Evolutionary conservation across 2,797 vertebrate species (phyloP), one percentile per base, ranked within the genome.

Genomic region (Selene dorsalis): DNA sequence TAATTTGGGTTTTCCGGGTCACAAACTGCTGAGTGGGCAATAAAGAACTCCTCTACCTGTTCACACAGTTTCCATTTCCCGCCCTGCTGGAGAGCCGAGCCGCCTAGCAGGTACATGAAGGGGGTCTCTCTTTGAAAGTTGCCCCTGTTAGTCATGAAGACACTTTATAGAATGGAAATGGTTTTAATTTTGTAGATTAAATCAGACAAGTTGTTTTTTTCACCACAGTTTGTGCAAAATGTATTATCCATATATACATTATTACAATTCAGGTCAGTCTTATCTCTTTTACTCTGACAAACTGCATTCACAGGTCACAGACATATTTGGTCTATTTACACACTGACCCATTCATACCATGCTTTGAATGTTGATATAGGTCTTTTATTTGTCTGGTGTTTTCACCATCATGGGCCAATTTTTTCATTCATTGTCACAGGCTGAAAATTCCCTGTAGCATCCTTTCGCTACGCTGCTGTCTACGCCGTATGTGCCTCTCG

Each of bases 1-100:
- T 94, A 94, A 94, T 94, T 93, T 93, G 90, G 90, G 91, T 94
- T 93, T 93, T 93, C 93, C 93, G 90, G 92, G 93, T 93, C 93
- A 93, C 93, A 93, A 89, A 94, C 91, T 87, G 85, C 91, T 94
- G 92, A 93, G 93, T 94, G 93, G 91, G 94, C 93, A 93, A 93
- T 94, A 93, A 94, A 93, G 92, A 91, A 84, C 83, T 90, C 77
- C 84, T 91, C 88, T 93, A 94, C 92, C 91, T 92, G 92, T 93
- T 92, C 91, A 91, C 91, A 93, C 93, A 94, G 86, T 85, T 85
- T 87, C 85, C 84, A 75, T 66, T 63, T 43, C 87, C 86, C 83
- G 79, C 87, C 77, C 85, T 41, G 79, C 85, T 79, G 89, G 78
- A 89, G 84, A 91, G 88, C 79, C 81, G 30, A 84, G 83, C 84